These are phyloP conservation scores for Enteromius thamalakanensis DNA, from an alignment of 2,797 vertebrate genomes.

Conservation along the genomic window DNA sequence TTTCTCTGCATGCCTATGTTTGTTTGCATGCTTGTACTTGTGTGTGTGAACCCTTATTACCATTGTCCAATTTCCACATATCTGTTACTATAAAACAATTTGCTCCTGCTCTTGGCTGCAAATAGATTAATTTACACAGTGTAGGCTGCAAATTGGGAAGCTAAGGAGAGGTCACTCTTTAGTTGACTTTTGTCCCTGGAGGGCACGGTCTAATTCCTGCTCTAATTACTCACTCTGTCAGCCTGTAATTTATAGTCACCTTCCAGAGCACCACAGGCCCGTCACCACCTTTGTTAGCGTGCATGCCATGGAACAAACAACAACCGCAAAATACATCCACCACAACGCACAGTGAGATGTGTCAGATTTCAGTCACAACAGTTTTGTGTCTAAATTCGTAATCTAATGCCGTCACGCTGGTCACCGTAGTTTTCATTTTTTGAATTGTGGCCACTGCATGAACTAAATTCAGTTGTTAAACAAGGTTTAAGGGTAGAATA, in stretches of 20 bases:
- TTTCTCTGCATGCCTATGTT: slow-evolving; percentile 24
- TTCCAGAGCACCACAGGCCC: slow-evolving; percentile 48
- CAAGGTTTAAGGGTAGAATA: not conserved
- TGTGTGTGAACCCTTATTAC: slow-evolving; percentile 24
- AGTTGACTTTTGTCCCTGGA: slow-evolving; percentile 56
- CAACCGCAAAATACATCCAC: not conserved
- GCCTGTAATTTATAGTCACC: slow-evolving; percentile 60
- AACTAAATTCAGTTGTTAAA: slow-evolving; percentile 19
- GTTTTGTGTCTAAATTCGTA: slow-evolving; percentile 7
- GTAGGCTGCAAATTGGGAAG: slow-evolving; percentile 52
- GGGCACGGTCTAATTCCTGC: slow-evolving; percentile 54
- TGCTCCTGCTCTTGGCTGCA: slow-evolving; percentile 27
- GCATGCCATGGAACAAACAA: slow-evolving; percentile 51
- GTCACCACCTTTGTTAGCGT: slow-evolving; percentile 11
- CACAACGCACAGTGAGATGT: not conserved
- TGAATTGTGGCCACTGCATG: slow-evolving; percentile 19
- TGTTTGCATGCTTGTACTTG: slow-evolving; percentile 52
- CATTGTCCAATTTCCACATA: slow-evolving; percentile 35
- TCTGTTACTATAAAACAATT: slow-evolving; percentile 46
- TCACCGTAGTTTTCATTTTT: not conserved
- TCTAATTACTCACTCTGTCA: slow-evolving; percentile 61
- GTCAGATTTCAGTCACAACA: slow-evolving; percentile 33
- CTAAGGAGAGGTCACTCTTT: slow-evolving; percentile 53
- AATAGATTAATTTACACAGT: slow-evolving; percentile 52
- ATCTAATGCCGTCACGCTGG: not conserved